Conservation (phyloP, 2,888 invertebrate species). For the Copidosoma aretas region DNA sequence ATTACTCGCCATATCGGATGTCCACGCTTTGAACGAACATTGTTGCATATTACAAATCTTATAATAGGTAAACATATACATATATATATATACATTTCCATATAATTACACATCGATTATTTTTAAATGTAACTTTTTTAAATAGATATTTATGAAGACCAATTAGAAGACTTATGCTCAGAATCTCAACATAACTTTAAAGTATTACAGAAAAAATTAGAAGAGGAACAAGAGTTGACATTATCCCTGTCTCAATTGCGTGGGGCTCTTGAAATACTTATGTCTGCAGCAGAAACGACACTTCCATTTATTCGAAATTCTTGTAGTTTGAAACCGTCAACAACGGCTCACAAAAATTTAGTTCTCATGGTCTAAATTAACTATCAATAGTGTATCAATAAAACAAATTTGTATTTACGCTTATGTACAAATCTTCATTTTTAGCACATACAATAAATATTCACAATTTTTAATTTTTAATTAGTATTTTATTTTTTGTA, state of each 20-base stretch:
- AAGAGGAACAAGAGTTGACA: slow-evolving; percentile 74
- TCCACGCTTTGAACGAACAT: slow-evolving; percentile 74
- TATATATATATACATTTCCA: no score
- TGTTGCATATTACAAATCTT: slow-evolving; percentile 77
- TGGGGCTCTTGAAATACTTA: slow-evolving; percentile 74
- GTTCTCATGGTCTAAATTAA: slow-evolving; percentile 44
- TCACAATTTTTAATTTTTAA: no score
- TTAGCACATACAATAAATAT: no score
- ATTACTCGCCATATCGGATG: slow-evolving; percentile 77
- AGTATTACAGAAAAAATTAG: slow-evolving; percentile 68
- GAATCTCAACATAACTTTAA: slow-evolving; percentile 70
- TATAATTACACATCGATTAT: no score
- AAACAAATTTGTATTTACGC: no score
- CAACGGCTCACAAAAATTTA: slow-evolving; percentile 61
- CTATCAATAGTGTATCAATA: no score
- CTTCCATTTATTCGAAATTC: slow-evolving; percentile 45
- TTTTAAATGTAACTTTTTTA: no score
- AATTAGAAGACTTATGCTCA: slow-evolving; percentile 70
- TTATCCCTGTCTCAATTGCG: slow-evolving; percentile 71
- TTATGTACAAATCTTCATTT: no score
- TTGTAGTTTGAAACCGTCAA: slow-evolving; percentile 55
- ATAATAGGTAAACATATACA: slow-evolving; percentile 57
- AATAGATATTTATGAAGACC: slow-evolving; percentile 75
- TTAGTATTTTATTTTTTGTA: neutral
- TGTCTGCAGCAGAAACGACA: slow-evolving; percentile 44